phyloP scores from a whole-genome alignment of 2,113 vertebrate species.

The Lophura nycthemera region DNA sequence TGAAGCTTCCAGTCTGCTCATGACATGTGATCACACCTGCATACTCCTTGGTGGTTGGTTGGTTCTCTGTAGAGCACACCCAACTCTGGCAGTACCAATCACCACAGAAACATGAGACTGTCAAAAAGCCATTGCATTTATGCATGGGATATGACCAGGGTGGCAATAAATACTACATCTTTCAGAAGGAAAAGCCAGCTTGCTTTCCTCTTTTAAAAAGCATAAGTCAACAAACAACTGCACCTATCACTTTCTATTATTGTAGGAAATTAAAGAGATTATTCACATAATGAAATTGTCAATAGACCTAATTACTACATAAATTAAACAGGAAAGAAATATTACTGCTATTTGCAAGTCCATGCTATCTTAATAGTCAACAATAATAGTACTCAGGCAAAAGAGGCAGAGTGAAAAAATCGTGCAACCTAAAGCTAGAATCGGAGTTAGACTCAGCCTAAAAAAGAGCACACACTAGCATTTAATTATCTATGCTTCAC shows the following conservation, averaged over 20 bases:
- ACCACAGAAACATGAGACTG: not conserved
- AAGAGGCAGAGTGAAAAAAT: not conserved
- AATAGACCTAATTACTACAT: not conserved
- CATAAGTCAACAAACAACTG: not conserved
- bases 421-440: not conserved
- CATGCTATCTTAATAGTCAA: not conserved
- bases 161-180: not conserved
- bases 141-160: not conserved
- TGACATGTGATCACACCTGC: not conserved
- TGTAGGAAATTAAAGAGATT: not conserved
- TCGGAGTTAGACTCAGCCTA: not conserved
- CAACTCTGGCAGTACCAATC: not conserved
- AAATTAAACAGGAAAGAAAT: not conserved
- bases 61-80: not conserved
- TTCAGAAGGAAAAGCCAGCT: not conserved
- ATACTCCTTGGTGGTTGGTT: not conserved
- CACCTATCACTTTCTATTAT: not conserved
- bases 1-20: not conserved
- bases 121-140: not conserved
- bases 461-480: not conserved
- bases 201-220: not conserved
- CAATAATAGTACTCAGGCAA: not conserved
- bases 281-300: not conserved
- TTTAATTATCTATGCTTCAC: not conserved
- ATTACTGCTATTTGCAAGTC: not conserved